Percentiles rank a stretch among this genome's conserved stretches.
phyloP scores from a whole-genome alignment of 2,113 vertebrate species.

The Hemicordylus capensis region DNA sequence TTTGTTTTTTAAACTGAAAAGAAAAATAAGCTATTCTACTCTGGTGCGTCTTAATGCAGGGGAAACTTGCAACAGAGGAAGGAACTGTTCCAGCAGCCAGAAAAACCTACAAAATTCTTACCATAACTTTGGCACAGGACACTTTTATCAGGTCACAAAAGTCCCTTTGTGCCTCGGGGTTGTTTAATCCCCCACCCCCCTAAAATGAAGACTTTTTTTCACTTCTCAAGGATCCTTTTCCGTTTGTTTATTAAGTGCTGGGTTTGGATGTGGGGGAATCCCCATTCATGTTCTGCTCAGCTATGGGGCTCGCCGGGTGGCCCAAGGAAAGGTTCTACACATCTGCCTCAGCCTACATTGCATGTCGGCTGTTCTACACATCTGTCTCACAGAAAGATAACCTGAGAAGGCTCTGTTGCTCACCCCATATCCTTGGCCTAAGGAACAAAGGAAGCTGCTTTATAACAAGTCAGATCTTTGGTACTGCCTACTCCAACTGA shows the following conservation, averaged over 20 bases:
- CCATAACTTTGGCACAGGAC: slow-evolving; percentile 68
- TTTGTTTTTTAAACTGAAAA: neutral
- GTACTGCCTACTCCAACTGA: no score
- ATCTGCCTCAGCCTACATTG: no score
- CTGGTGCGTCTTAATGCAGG: slow-evolving; percentile 47
- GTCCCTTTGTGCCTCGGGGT: slow-evolving; percentile 59
- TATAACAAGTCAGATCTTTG: no score
- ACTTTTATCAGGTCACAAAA: slow-evolving; percentile 62
- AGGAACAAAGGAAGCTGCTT: no score
- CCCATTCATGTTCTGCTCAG: no score
- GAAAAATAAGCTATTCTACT: slow-evolving; percentile 26
- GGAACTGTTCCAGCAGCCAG: slow-evolving; percentile 63
- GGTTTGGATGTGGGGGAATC: neutral
- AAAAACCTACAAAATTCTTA: slow-evolving; percentile 75
- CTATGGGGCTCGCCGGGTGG: no score
- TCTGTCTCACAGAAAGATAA: no score
- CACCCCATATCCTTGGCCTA: no score
- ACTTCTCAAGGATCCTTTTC: neutral
- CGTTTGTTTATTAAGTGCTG: neutral
- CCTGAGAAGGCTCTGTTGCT: no score
- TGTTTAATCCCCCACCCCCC: neutral
- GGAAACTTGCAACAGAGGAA: slow-evolving; percentile 65
- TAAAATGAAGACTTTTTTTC: neutral
- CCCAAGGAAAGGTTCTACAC: no score
- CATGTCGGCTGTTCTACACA: no score